These are phyloP conservation scores for Zaprionus obscuricornis DNA, from an alignment of 2,888 invertebrate genomes.

Conservation along the genomic window DNA sequence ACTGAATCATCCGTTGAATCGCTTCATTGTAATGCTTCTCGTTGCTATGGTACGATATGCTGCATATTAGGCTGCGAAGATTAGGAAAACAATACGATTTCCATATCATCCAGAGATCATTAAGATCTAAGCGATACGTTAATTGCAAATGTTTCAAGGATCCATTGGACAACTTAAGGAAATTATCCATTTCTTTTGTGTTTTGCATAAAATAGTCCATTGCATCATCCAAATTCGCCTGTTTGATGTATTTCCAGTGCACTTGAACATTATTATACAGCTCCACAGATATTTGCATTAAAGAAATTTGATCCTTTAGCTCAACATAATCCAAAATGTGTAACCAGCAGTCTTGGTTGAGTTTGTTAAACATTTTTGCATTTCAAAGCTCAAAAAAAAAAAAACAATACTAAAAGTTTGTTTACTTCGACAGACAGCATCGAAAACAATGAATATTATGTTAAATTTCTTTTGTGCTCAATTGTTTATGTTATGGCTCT, in stretches of 20 bases:
- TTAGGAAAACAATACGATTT: slow-evolving; percentile 38
- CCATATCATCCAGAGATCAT: slow-evolving; percentile 16
- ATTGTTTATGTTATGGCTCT: too few species aligned
- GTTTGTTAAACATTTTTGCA: slow-evolving; percentile 28
- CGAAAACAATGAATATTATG: too few species aligned
- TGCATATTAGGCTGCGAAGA: slow-evolving; percentile 26
- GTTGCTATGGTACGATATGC: neutral
- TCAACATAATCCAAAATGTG: slow-evolving; percentile 38
- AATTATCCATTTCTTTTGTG: slow-evolving; percentile 27
- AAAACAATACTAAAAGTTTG: too few species aligned
- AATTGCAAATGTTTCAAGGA: slow-evolving; percentile 36
- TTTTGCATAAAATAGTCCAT: slow-evolving; percentile 14
- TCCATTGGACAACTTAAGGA: slow-evolving; percentile 29
- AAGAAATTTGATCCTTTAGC: slow-evolving; percentile 41
- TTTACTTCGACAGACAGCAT: neutral
- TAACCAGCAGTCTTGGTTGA: slow-evolving; percentile 57
- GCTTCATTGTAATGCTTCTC: slow-evolving; percentile 26
- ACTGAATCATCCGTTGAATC: slow-evolving; percentile 23
- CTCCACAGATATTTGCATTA: slow-evolving; percentile 23
- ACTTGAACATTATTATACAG: slow-evolving; percentile 29
- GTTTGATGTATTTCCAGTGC: slow-evolving; percentile 39
- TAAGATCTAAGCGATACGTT: neutral
- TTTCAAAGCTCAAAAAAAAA: neutral
- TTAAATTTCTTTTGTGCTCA: too few species aligned
- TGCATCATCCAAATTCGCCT: neutral